Evolutionary conservation across 2,113 vertebrate genomes (phyloP), one percentile per base, ranked within the genome.

Genomic region (Microtus montanus): DNA sequence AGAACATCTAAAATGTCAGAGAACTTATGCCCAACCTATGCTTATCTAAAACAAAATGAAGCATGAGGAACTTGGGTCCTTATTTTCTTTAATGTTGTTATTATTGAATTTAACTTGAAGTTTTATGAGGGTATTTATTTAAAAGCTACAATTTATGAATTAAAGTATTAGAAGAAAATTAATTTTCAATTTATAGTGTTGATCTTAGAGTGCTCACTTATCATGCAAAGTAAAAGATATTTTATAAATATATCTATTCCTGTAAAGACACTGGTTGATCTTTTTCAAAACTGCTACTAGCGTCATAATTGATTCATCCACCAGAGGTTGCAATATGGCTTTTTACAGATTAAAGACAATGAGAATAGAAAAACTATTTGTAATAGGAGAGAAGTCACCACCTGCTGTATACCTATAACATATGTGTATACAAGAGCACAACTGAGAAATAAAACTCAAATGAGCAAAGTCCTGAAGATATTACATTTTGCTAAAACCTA

Each of bases 221-320:
- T 58, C 49, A 54, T 78, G 2, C 15, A 78, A 84, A 77, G 13
- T 38, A 75, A 89, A 93, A 87, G 5, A 35, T 89, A 93, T 52
- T 94, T 79, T 74, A 4, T n/a, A 77, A 33, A 87, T 93, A 83
- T 24, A 26, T 26, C 3, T 44, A 71, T 68, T 84, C 17, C 15
- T 94, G 8, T 88, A 70, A 78, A 92, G n/a, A 63, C 3, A 86
- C 38, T 84, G 75, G 22, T 38, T 28, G 33, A 52, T 70, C 35
- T 68, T 66, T 19, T 61, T 61, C 47, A 58, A 58, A 58, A 58
- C 58, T 58, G 19, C 28, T 12, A 38, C 14, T 24, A 87, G 88
- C 92, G 97, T 97, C 87, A 90, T 97, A 97, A 95, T 95, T 98
- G 92, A 95, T 97, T 97, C 93, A 97, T 94, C 96, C 96, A 97